phyloP scores from a whole-genome alignment of 2,113 vertebrate species.

The Garra rufa region DNA sequence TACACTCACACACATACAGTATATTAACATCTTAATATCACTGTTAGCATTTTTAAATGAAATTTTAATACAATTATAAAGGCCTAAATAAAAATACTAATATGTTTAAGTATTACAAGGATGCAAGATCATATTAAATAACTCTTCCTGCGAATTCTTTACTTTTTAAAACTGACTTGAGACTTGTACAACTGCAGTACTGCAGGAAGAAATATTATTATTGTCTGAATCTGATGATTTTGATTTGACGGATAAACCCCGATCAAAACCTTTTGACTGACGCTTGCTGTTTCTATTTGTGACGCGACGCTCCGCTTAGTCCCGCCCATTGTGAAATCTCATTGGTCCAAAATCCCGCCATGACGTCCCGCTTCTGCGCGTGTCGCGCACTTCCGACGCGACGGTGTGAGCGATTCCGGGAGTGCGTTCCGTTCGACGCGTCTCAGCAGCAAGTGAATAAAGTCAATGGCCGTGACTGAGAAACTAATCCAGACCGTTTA shows the following conservation, averaged over 20 bases:
- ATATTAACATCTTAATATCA: no score
- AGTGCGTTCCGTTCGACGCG: conserved; percentile 1
- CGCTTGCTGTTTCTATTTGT: not conserved
- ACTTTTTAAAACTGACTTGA: not conserved
- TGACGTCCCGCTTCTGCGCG: conserved; percentile 15
- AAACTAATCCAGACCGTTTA: conserved; percentile 3
- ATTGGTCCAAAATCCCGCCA: conserved; percentile 13
- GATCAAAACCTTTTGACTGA: not conserved
- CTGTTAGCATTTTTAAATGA: no score
- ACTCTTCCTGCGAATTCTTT: conserved; percentile 62
- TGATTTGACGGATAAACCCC: no score
- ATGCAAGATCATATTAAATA: conserved; percentile 49
- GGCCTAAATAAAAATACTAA: no score
- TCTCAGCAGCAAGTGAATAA: not conserved
- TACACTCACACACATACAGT: no score
- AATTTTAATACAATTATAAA: no score
- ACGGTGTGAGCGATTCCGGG: not conserved
- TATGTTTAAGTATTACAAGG: no score
- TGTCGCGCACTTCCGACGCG: conserved; percentile 27
- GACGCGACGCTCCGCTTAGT: not conserved
- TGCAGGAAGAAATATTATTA: not conserved
- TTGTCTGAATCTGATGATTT: not conserved
- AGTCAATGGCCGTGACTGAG: not conserved
- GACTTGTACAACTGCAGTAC: not conserved
- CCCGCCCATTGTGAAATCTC: not conserved